Percentiles rank a stretch among this genome's conserved stretches.
phyloP scores from a whole-genome alignment of 2,888 invertebrate genomes.

The Xestia ashworthii region DNA sequence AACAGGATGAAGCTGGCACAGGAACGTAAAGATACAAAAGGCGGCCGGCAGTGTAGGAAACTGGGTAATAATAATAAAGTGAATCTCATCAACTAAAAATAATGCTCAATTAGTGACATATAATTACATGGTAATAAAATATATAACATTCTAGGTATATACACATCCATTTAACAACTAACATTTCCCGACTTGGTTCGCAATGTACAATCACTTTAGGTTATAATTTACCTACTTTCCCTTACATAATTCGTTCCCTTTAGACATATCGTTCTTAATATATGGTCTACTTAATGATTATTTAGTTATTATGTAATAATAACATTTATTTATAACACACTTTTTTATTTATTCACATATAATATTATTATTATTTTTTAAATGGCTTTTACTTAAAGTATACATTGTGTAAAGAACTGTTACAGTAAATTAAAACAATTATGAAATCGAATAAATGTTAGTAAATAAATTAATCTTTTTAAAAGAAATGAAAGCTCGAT shows the following conservation, averaged over 20 bases:
- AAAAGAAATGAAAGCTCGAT: conserved; percentile 31
- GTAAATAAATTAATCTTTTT: not conserved
- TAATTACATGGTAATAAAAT: conserved; percentile 49
- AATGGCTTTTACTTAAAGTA: not conserved
- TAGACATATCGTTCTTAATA: conserved; percentile 49
- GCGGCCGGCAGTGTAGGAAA: not conserved
- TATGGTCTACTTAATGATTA: conserved; percentile 24
- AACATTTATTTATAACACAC: conserved; percentile 8
- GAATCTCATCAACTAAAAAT: conserved; percentile 3
- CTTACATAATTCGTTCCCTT: conserved; percentile 54
- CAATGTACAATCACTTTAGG: conserved; percentile 11
- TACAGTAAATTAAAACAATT: conserved; percentile 18
- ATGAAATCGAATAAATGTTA: not conserved
- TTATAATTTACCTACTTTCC: not conserved
- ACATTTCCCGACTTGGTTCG: conserved; percentile 34
- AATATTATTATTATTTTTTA: not conserved
- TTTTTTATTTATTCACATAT: conserved; percentile 7
- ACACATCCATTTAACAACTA: conserved; percentile 43
- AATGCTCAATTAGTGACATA: not conserved
- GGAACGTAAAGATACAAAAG: not conserved
- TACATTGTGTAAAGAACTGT: not conserved
- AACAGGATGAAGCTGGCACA: not conserved
- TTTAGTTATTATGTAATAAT: conserved; percentile 19
- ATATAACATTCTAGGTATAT: conserved; percentile 43
- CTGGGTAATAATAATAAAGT: not conserved